These are phyloP conservation scores for Drosophila oshimai DNA, from an alignment of 1,140 invertebrate genomes.

Conservation along the genomic window DNA sequence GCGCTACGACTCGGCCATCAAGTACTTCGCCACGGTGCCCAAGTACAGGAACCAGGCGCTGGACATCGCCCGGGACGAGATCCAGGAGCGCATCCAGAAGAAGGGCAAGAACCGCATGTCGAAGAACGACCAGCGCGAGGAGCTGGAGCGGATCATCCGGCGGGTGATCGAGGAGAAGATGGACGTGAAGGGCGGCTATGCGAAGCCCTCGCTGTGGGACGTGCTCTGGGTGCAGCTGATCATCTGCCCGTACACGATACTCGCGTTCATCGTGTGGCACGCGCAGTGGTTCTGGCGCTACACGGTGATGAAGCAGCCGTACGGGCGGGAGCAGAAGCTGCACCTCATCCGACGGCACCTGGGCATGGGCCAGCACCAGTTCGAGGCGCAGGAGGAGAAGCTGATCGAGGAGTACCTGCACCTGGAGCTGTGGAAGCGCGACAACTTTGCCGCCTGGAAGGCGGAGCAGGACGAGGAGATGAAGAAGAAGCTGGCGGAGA, in stretches of 20 bases:
- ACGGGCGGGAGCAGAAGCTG: constrained; percentile 91
- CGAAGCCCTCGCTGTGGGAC: constrained; percentile 89
- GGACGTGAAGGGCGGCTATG: constrained; percentile 95
- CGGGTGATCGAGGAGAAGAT: constrained; percentile 94
- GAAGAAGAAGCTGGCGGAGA: constrained; percentile 91
- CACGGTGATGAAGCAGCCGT: constrained; percentile 88
- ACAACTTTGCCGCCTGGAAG: constrained; percentile 92
- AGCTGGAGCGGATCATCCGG: constrained; percentile 88
- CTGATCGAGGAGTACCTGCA: constrained; percentile 89
- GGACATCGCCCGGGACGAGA: constrained; percentile 91
- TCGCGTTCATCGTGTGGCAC: constrained; percentile 89
- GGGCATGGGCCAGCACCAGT: constrained; percentile 88
- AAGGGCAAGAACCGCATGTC: constrained; percentile 83
- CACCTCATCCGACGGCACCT: constrained; percentile 92
- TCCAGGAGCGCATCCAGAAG: constrained; percentile 83
- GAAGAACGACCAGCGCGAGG: constrained; percentile 91
- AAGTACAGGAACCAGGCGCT: constrained; percentile 93
- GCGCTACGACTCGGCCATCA: constrained; percentile 92
- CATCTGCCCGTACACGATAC: constrained; percentile 89
- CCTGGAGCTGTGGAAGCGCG: constrained; percentile 91
- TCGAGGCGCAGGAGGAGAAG: constrained; percentile 88
- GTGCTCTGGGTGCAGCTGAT: constrained; percentile 92
- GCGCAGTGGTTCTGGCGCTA: constrained; percentile 91
- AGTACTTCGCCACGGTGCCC: constrained; percentile 92
- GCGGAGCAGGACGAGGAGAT: constrained; percentile 91